Evolutionary conservation across 2,888 invertebrate species (phyloP), one percentile per base, ranked within the genome.

Genomic region (Platycheirus albimanus): DNA sequence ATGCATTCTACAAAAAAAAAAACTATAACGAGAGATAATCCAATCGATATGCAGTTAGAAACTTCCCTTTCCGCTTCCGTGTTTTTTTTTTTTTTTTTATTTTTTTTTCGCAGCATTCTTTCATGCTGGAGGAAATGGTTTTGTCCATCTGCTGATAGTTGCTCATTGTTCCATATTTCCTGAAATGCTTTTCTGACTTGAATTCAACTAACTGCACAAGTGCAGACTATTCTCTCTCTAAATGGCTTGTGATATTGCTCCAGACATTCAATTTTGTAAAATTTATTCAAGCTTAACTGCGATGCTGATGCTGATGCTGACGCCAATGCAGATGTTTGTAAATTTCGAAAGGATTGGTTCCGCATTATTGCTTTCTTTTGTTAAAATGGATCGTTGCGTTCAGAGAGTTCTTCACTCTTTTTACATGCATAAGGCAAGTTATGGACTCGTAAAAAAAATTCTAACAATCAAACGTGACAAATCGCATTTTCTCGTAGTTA

Each of bases 31-130:
- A n/a, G 24, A n/a, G 41, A 41, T 58, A 58, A 58, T 58, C 38
- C 20, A 58, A 58, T 58, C 58, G 58, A 58, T 58, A 58, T 58
- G 38, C 41, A 58, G 58, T 58, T 58, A 58, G 58, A 58, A 58
- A 58, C 28, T 58, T 41, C 58, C 24, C 41, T 28, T n/a, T n/a
- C n/a, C n/a, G n/a, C n/a, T n/a, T n/a, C n/a, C n/a, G n/a, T n/a
- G n/a, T n/a, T n/a, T n/a, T n/a, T n/a, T n/a, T n/a, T n/a, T n/a
- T n/a, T n/a, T n/a, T n/a, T n/a, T n/a, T n/a, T n/a, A n/a, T n/a
- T n/a, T n/a, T n/a, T n/a, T n/a, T 17, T 17, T 24, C 17, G 52
- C 17, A 11, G 15, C 1, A 3, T 10, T 7, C 19, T 56, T 24
- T 24, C 24, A 10, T 24, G 8, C 38, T 15, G 10, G n/a, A 36